Evolutionary conservation across 2,888 invertebrate species (phyloP), one percentile per base, ranked within the genome.

Genomic region (Ypsolopha scabrella): DNA sequence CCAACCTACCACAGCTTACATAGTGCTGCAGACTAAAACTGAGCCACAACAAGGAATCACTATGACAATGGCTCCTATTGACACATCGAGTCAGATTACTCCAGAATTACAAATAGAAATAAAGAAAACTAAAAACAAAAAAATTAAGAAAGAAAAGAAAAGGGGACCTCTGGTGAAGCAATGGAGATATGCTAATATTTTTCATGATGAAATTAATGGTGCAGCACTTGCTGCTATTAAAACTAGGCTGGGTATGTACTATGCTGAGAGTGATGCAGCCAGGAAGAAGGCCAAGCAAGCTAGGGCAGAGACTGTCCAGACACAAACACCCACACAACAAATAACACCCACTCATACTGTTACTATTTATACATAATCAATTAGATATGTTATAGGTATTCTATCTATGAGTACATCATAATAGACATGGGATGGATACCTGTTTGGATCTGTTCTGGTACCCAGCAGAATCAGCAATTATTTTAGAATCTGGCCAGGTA

Each of bases 161-260:
- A 72, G 72, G 55, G 83, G 88, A 6, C 86, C 87, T 48, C 60
- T 81, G 44, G 87, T 88, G 0, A 88, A 88, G 60, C 88, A 88
- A 55, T 88, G 88, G 88, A 72, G 88, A 55, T 88, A 88, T 58
- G 87, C 87, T 13, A 88, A 87, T 60, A 83, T 88, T 60, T 88
- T 88, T 57, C 88, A 88, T 68, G 88, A 88, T 63, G 87, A 87
- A 62, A 87, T 87, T 4, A 87, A 87, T 68, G 87, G 87, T 41
- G 83, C 86, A 41, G 86, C 87, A 38, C 64, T 87, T 41, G 80
- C 83, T 41, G 87, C 87, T 11, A 87, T 87, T n/a, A 87, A 87
- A 60, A 87, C 87, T 6, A 75, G 87, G 53, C 68, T 87, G 35
- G 82, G 80, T 4, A 85, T 87, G 82, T 87, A 87, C 56, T 87